These are phyloP conservation scores for Calephelis perditalis DNA, from an alignment of 2,888 invertebrate species.

Conservation along the genomic window DNA sequence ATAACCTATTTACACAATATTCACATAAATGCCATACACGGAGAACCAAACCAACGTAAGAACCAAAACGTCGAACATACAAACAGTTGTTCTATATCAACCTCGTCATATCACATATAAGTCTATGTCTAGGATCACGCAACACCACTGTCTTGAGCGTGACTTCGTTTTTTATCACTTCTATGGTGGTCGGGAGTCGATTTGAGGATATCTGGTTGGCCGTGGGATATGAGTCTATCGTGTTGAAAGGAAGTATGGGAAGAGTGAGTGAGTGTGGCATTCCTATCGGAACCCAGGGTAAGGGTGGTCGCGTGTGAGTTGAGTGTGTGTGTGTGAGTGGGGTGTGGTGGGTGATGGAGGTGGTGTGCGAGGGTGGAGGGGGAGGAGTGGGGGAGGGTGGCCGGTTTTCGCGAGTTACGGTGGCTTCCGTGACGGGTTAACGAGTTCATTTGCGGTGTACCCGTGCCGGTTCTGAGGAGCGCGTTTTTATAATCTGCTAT, in stretches of 20 bases:
- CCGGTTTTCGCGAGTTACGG: conserved; percentile 74
- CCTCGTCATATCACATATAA: conserved; percentile 1
- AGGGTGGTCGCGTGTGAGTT: conserved; percentile 77
- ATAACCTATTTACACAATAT: background rate
- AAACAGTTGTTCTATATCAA: conserved; percentile 15
- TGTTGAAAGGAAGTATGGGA: conserved; percentile 60
- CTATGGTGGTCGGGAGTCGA: conserved; percentile 90
- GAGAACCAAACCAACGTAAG: background rate
- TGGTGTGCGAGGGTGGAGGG: conserved; percentile 63
- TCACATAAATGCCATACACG: background rate
- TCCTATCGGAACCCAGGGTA: conserved; percentile 61
- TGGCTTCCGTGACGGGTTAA: conserved; percentile 84
- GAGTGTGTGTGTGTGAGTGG: conserved; percentile 76
- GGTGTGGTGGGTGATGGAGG: conserved; percentile 37
- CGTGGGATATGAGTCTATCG: conserved; percentile 58
- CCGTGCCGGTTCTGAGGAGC: conserved; percentile 84
- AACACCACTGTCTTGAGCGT: conserved; percentile 59
- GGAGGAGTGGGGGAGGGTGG: conserved; percentile 62
- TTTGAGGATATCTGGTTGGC: conserved; percentile 90
- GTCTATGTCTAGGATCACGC: conserved; percentile 51
- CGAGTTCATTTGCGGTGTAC: conserved; percentile 89
- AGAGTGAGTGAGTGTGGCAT: conserved; percentile 57
- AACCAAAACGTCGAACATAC: background rate
- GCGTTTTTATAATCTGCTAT: conserved; percentile 98
- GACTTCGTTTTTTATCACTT: conserved; percentile 59